phyloP scores from a whole-genome alignment of 2,113 vertebrate species.

The Okapia johnstoni region DNA sequence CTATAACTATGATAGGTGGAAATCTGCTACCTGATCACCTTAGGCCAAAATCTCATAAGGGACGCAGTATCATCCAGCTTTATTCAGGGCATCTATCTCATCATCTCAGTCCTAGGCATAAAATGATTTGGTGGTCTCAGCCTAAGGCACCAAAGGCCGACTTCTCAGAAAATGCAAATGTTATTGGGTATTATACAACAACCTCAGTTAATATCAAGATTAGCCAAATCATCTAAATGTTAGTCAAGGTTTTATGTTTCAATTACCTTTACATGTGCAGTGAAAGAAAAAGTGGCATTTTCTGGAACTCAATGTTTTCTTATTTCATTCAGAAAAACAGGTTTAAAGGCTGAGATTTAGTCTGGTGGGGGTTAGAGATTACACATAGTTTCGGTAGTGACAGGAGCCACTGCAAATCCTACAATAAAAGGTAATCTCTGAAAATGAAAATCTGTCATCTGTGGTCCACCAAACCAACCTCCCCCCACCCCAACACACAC shows the following conservation, averaged over 20 bases:
- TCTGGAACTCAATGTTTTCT: not conserved
- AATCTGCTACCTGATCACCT: not conserved
- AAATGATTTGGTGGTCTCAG: not conserved
- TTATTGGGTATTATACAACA: not conserved
- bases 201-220: not conserved
- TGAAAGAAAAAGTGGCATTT: not conserved
- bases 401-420: not conserved
- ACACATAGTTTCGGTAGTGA: not conserved
- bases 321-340: not conserved
- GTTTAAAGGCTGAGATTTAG: not conserved
- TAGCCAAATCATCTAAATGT: not conserved
- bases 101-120: not conserved
- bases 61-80: not conserved
- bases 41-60: not conserved
- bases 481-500: not conserved
- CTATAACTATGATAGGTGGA: not conserved
- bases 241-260: not conserved
- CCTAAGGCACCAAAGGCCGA: not conserved
- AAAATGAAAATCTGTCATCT: not conserved
- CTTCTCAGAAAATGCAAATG: constrained; percentile 9
- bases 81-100: not conserved
- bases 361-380: not conserved
- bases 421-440: not conserved
- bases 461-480: not conserved
- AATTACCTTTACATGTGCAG: not conserved